Percentiles rank a stretch among this genome's conserved stretches.
phyloP scores from a whole-genome alignment of 2,797 vertebrate species.

The Cryptoprocta ferox region DNA sequence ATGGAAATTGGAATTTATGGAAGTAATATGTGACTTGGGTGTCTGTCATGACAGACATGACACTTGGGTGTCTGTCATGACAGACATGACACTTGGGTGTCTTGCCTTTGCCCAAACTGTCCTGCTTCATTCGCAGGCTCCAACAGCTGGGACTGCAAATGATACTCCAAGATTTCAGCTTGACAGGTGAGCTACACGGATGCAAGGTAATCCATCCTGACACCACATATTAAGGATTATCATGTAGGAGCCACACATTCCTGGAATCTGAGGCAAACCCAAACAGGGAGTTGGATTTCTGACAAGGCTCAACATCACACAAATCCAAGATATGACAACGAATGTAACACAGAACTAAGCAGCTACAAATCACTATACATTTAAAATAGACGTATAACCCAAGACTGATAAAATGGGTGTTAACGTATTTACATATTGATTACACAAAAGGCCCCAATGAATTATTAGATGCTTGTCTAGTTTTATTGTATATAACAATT shows the following conservation, averaged over 20 bases:
- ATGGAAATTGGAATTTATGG: background rate
- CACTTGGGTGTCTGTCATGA: background rate
- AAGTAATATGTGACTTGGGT: background rate
- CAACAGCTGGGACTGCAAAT: background rate
- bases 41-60: background rate
- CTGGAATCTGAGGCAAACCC: background rate
- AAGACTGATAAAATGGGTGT: constrained; percentile 33
- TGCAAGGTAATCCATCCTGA: background rate
- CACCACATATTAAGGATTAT: background rate
- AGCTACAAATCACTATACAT: background rate
- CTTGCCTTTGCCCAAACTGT: background rate
- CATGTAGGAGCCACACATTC: background rate
- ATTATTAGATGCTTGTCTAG: constrained; percentile 15
- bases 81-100: too few relatives aligned
- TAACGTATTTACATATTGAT: background rate
- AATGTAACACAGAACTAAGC: background rate
- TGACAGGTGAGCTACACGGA: background rate
- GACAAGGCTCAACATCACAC: background rate
- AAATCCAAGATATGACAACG: background rate
- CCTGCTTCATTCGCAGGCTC: background rate
- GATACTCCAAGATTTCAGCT: background rate
- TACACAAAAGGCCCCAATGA: background rate
- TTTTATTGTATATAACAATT: background rate
- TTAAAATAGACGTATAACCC: background rate
- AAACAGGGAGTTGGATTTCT: constrained; percentile 34